Conservation (phyloP, 2,113 vertebrate species). For the Psephotus haematonotus region DNA sequence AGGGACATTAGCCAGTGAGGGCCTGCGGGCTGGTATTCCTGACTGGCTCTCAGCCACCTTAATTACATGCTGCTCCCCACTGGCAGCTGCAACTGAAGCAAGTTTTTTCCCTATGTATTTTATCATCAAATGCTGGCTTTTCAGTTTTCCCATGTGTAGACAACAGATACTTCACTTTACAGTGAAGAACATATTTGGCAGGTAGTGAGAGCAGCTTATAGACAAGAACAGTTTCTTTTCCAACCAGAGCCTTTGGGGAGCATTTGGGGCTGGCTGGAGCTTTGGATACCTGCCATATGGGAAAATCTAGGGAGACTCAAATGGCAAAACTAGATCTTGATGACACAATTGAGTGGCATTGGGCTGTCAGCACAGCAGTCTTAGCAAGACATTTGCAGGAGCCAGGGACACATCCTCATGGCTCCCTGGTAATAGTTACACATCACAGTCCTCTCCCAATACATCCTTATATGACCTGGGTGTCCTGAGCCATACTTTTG, state of each 20-base stretch:
- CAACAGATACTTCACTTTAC: not conserved
- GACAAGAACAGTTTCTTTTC: not conserved
- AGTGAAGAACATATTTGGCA: not conserved
- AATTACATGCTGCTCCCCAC: not conserved
- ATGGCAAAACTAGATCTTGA: not conserved
- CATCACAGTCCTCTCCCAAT: not conserved
- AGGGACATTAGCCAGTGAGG: not conserved
- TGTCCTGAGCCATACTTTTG: not conserved
- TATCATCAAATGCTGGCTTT: not conserved
- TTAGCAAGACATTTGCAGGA: not conserved
- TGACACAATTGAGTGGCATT: not conserved
- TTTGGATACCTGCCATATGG: not conserved
- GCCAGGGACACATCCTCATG: not conserved
- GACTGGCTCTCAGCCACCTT: not conserved
- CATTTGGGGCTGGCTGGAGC: not conserved
- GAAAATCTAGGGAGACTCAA: fast-evolving
- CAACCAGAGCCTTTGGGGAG: not conserved
- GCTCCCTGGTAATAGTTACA: not conserved
- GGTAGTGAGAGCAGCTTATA: not conserved
- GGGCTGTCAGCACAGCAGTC: not conserved
- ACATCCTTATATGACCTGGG: no score
- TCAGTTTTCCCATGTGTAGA: not conserved
- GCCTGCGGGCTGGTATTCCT: not conserved
- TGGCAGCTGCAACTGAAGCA: not conserved
- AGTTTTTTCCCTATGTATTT: not conserved